Evolutionary conservation across 30 jellyfish, hydroid and myxozoan genomes (phyloP).

Genomic region (Nemopilema nomurai): DNA sequence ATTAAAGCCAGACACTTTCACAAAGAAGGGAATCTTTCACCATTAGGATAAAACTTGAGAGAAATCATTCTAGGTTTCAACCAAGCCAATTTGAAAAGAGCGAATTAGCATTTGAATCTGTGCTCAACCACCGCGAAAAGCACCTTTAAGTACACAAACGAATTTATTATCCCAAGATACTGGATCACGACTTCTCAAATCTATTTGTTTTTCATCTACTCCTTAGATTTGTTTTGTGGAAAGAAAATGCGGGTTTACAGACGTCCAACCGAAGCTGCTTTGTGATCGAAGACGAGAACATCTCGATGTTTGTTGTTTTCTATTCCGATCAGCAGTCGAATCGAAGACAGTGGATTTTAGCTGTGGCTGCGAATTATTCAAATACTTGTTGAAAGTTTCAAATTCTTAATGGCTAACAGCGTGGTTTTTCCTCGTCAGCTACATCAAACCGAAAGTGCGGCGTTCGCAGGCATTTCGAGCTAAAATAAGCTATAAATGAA

Average conservation of each 20-base stretch:
- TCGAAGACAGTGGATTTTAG: conserved; percentile 14
- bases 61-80: conserved; percentile 27
- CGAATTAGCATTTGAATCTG: conserved; percentile 53
- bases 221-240: conserved; percentile 10
- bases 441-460: conserved; percentile 45
- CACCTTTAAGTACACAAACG: conserved; percentile 44
- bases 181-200: conserved; percentile 43
- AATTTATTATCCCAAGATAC: conserved; percentile 28
- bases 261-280: conserved; percentile 28
- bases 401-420: conserved; percentile 53
- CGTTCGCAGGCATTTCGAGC: conserved; percentile 7
- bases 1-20: conserved; percentile 20
- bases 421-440: conserved; percentile 30
- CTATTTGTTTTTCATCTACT: conserved; percentile 40
- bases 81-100: conserved; percentile 34
- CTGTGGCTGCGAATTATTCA: conserved; percentile 41
- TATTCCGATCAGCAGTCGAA: conserved; percentile 16
- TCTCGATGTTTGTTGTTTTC: conserved; percentile 41
- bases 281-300: conserved; percentile 8
- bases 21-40: conserved; percentile 50
- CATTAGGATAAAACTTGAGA: conserved; percentile 46
- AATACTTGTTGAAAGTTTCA: conserved; percentile 34
- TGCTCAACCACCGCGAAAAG: conserved; percentile 52
- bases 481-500: background rate
- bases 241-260: conserved; percentile 19